Conservation (phyloP, 2,888 invertebrate species). For the Byasa hedistus region DNA sequence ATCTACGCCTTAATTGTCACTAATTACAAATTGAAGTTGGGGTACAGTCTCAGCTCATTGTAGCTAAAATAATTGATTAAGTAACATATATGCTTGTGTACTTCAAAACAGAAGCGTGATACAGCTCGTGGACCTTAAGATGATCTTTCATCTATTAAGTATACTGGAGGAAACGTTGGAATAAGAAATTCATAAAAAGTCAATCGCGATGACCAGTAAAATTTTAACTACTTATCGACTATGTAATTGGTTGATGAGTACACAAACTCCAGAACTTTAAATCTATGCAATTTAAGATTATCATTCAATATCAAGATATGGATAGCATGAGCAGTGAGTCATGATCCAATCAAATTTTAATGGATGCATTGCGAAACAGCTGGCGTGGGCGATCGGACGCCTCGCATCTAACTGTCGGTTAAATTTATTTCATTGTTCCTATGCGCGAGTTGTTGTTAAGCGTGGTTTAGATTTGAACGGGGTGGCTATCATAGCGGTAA, state of each 20-base stretch:
- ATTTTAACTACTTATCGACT: too few relatives aligned
- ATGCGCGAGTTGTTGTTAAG: constrained; percentile 9
- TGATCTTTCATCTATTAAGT: too few relatives aligned
- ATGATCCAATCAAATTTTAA: constrained; percentile 61
- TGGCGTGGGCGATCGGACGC: constrained; percentile 54
- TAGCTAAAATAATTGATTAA: too few relatives aligned
- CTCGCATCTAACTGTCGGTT: constrained; percentile 48
- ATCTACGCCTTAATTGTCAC: too few relatives aligned
- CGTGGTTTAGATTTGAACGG: constrained; percentile 1
- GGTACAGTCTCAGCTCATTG: too few relatives aligned
- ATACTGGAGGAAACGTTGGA: too few relatives aligned
- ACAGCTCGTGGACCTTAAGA: too few relatives aligned
- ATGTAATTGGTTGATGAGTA: neutral
- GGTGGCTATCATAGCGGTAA: neutral
- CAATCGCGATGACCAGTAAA: too few relatives aligned
- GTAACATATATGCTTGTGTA: too few relatives aligned
- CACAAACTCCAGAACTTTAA: constrained; percentile 4
- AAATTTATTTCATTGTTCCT: constrained; percentile 30
- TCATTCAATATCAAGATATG: constrained; percentile 33
- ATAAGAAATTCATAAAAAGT: too few relatives aligned
- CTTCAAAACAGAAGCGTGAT: too few relatives aligned
- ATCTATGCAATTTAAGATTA: constrained; percentile 9
- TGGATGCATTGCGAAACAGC: constrained; percentile 62
- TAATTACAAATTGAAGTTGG: too few relatives aligned
- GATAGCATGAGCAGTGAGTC: constrained; percentile 40